Percentiles rank a stretch among this genome's conserved stretches.
phyloP scores from a whole-genome alignment of 1,140 invertebrate species.

The Cydia splendana region DNA sequence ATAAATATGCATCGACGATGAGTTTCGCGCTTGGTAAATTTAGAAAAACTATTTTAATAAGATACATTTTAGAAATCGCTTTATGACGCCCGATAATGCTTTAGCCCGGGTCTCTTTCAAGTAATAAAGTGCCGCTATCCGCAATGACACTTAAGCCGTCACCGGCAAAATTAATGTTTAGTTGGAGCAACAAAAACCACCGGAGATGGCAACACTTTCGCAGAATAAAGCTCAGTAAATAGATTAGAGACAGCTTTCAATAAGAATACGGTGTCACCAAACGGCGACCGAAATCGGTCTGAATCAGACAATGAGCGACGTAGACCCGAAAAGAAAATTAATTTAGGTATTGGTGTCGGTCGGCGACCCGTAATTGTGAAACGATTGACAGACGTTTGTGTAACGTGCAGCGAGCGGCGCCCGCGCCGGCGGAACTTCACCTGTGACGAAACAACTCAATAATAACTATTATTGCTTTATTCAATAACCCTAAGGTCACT shows the following conservation, averaged over 20 bases:
- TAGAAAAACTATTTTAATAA: neutral
- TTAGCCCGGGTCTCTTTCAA: neutral
- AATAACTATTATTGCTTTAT: constrained; percentile 27
- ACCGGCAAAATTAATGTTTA: constrained; percentile 10
- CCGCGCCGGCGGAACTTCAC: constrained; percentile 65
- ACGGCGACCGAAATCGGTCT: constrained; percentile 57
- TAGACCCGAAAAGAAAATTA: constrained; percentile 75
- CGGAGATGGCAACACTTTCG: constrained; percentile 22
- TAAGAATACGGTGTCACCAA: constrained; percentile 52
- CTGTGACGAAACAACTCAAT: constrained; percentile 57
- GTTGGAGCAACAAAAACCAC: neutral
- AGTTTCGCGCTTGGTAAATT: neutral
- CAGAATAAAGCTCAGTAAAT: constrained; percentile 26
- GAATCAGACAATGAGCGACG: constrained; percentile 72
- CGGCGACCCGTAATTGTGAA: constrained; percentile 74
- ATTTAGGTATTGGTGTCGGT: constrained; percentile 78
- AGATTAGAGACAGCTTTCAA: constrained; percentile 27
- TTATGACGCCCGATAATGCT: constrained; percentile 11
- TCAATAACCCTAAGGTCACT: constrained; percentile 10
- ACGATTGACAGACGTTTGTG: constrained; percentile 76
- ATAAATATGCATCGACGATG: neutral
- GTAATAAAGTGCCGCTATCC: constrained; percentile 16
- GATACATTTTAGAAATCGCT: constrained; percentile 3
- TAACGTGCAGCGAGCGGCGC: constrained; percentile 71
- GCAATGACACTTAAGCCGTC: constrained; percentile 17